phyloP scores from a whole-genome alignment of 1,140 invertebrate genomes.

The Dufourea novaeangliae region DNA sequence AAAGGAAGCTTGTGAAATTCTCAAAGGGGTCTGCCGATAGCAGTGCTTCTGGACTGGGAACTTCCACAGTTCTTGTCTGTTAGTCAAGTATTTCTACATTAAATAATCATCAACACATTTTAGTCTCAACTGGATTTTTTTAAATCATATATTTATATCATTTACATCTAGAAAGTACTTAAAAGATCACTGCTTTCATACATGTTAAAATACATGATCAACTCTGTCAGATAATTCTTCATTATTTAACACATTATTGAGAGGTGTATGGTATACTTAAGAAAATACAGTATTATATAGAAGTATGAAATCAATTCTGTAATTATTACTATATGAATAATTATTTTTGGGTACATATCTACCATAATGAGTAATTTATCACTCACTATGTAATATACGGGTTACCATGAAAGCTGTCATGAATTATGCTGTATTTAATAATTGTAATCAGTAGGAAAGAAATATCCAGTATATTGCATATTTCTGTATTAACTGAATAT shows the following conservation, averaged over 20 bases:
- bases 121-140: background rate
- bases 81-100: background rate
- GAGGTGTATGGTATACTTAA: background rate
- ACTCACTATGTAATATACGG: background rate
- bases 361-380: background rate
- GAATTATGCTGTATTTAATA: too few relatives aligned
- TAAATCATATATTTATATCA: background rate
- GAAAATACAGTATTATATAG: background rate
- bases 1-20: slow-evolving; percentile 27
- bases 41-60: slow-evolving; percentile 12
- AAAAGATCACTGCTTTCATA: background rate
- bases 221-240: background rate
- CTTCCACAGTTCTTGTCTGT: background rate
- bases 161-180: background rate
- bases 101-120: background rate
- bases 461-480: background rate
- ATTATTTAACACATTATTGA: background rate
- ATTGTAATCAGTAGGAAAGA: background rate
- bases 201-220: background rate
- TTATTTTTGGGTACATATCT: background rate
- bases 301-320: background rate
- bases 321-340: background rate
- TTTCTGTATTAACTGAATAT: background rate
- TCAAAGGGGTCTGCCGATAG: slow-evolving; percentile 29
- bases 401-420: background rate